These are phyloP conservation scores for Sarcophaga caerulescens DNA, from an alignment of 2,888 invertebrate genomes.

Conservation along the genomic window DNA sequence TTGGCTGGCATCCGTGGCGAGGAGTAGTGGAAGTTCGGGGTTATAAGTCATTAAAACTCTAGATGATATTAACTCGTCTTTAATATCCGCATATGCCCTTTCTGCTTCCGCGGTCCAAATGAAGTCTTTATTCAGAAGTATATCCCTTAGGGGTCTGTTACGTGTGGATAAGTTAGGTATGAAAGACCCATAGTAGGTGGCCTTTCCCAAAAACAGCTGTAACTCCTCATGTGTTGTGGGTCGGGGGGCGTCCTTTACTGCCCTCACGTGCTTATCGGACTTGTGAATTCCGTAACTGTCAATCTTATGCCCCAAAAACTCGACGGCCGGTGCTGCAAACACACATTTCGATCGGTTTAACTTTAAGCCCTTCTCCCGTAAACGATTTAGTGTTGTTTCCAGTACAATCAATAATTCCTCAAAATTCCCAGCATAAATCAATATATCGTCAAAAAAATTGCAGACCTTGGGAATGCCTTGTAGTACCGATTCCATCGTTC, in stretches of 20 bases:
- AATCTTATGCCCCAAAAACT: slow-evolving; percentile 19
- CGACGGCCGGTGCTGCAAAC: slow-evolving; percentile 25
- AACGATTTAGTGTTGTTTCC: too few species aligned
- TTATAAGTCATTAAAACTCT: slow-evolving; percentile 9
- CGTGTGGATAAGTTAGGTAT: slow-evolving; percentile 23
- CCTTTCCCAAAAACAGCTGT: slow-evolving; percentile 43
- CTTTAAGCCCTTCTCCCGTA: not conserved
- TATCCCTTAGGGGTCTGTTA: slow-evolving; percentile 13
- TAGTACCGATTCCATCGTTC: slow-evolving; percentile 35
- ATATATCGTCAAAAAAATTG: slow-evolving; percentile 32
- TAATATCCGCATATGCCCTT: slow-evolving; percentile 3
- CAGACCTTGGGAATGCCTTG: slow-evolving; percentile 36
- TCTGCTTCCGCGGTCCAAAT: not conserved
- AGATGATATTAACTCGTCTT: not conserved
- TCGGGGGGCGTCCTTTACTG: slow-evolving; percentile 23
- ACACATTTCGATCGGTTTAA: slow-evolving; percentile 41
- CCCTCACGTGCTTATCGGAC: slow-evolving; percentile 30
- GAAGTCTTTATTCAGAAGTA: slow-evolving; percentile 13
- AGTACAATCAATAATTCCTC: not conserved
- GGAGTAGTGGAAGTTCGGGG: not conserved
- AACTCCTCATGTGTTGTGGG: slow-evolving; percentile 18
- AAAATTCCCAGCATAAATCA: slow-evolving; percentile 6
- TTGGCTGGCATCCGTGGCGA: slow-evolving; percentile 20
- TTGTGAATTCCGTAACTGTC: slow-evolving; percentile 27
- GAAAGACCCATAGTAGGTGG: slow-evolving; percentile 23